Conservation (phyloP, 2,888 invertebrate genomes). For the Carpatolechia fugitivella region DNA sequence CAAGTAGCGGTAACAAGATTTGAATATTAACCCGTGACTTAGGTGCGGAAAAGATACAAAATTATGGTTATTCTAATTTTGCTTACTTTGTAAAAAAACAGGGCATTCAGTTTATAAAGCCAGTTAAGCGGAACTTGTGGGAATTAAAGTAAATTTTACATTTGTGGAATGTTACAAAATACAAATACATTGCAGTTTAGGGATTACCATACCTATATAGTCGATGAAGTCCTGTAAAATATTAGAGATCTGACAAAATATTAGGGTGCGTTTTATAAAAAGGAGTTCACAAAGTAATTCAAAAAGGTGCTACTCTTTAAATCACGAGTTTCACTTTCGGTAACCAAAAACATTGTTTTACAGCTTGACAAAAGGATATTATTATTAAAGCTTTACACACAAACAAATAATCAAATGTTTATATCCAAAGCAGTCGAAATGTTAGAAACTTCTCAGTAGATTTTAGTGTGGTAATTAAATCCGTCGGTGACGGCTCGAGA, state of each 20-base stretch:
- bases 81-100: not conserved
- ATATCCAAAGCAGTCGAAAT: slow-evolving; percentile 23
- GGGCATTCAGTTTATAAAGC: not conserved
- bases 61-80: not conserved
- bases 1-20: not conserved
- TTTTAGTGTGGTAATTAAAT: slow-evolving; percentile 54
- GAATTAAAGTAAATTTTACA: not conserved
- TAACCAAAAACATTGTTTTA: too few relatives aligned
- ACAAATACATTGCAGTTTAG: too few relatives aligned
- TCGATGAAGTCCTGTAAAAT: too few relatives aligned
- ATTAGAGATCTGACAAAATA: too few relatives aligned
- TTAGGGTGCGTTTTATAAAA: too few relatives aligned
- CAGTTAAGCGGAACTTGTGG: not conserved
- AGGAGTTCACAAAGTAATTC: too few relatives aligned
- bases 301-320: not conserved
- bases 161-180: too few relatives aligned
- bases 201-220: too few relatives aligned
- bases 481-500: slow-evolving; percentile 44
- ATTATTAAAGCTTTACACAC: too few relatives aligned
- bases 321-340: too few relatives aligned
- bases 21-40: not conserved
- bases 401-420: not conserved
- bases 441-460: slow-evolving; percentile 25
- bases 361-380: too few relatives aligned
- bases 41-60: not conserved